Percentiles rank a stretch among this genome's conserved stretches.
Evolutionary conservation across 2,888 invertebrate species (phyloP).

Genomic region (Acrobasis suavella): DNA sequence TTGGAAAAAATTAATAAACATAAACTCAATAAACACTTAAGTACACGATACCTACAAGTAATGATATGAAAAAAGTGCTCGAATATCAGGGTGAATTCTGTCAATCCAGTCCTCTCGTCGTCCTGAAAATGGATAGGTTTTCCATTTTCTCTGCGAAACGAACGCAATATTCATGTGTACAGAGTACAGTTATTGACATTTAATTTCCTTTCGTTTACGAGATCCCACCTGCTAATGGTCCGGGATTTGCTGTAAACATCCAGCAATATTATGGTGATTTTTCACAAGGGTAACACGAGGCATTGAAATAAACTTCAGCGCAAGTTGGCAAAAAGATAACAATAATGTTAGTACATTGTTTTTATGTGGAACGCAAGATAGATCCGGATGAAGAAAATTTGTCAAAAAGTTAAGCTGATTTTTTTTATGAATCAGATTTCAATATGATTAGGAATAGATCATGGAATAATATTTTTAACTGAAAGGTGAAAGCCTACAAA

Average conservation of each 20-base stretch:
- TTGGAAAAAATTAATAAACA: too few relatives aligned
- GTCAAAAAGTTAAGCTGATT: too few relatives aligned
- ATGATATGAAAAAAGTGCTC: background rate
- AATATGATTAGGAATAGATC: too few relatives aligned
- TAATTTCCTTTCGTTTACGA: constrained; percentile 12
- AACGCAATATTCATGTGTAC: background rate
- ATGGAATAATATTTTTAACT: too few relatives aligned
- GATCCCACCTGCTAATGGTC: constrained; percentile 3
- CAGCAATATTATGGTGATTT: background rate
- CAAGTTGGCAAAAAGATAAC: too few relatives aligned
- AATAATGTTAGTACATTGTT: too few relatives aligned
- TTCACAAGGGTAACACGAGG: background rate
- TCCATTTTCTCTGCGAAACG: background rate
- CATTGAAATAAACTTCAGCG: background rate
- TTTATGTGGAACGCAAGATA: too few relatives aligned
- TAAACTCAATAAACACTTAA: too few relatives aligned
- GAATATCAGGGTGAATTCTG: background rate
- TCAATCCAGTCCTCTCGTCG: background rate
- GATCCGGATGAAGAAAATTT: too few relatives aligned
- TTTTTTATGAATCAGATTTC: too few relatives aligned
- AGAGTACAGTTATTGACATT: constrained; percentile 9
- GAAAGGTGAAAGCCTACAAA: too few relatives aligned
- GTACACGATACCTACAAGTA: too few relatives aligned
- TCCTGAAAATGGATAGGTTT: constrained; percentile 1
- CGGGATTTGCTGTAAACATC: constrained; percentile 1